These are phyloP conservation scores for Acrocephalus scirpaceus DNA, from an alignment of 2,797 vertebrate genomes.

Conservation along the genomic window DNA sequence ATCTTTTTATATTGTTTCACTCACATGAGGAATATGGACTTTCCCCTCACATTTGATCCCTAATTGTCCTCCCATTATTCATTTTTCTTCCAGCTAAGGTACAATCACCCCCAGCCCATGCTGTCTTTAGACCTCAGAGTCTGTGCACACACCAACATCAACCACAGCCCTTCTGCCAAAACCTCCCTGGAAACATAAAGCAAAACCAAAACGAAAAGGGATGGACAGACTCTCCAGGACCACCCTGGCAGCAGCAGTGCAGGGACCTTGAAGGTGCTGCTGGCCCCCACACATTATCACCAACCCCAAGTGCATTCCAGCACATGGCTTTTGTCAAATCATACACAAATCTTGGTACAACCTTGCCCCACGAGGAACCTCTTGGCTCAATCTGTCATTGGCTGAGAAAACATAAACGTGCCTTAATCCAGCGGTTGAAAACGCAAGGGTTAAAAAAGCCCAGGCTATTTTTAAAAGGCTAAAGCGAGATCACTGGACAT, in stretches of 20 bases:
- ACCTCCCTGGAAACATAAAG: neutral
- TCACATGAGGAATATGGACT: accelerated
- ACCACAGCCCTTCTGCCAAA: neutral
- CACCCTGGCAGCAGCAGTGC: accelerated
- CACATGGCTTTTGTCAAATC: neutral
- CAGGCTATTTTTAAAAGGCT: neutral
- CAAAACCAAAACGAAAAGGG: too few relatives aligned
- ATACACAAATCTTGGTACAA: neutral
- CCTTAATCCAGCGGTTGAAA: neutral
- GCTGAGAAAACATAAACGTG: neutral
- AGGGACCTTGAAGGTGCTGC: neutral
- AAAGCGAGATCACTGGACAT: accelerated
- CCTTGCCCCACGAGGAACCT: neutral
- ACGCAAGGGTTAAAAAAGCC: neutral
- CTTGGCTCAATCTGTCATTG: neutral
- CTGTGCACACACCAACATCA: neutral
- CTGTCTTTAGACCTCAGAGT: neutral
- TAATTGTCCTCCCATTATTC: neutral
- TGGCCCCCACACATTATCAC: neutral
- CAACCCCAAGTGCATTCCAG: neutral
- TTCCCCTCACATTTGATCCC: neutral
- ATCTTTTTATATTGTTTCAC: neutral
- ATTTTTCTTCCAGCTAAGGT: neutral
- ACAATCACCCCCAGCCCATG: neutral
- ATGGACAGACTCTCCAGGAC: neutral